A percentile compares a stretch with the other conserved stretches of the same genome.
These are phyloP conservation scores for Gryllus bimaculatus DNA, from an alignment of 1,140 invertebrate species.

Conservation along the genomic window DNA sequence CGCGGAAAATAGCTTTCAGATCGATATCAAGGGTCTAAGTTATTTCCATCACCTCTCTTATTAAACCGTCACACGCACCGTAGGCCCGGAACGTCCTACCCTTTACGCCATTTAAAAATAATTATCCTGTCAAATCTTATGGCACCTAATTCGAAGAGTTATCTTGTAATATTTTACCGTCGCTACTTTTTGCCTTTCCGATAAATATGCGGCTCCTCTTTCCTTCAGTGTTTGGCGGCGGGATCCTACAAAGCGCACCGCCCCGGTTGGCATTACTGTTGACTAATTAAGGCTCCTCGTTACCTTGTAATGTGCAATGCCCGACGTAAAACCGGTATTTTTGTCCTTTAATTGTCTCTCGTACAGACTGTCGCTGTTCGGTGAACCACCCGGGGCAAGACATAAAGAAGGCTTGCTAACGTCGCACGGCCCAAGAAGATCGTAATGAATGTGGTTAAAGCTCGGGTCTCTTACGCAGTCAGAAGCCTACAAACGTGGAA, in stretches of 20 bases:
- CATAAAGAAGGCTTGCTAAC: background rate
- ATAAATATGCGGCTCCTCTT: background rate
- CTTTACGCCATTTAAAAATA: slow-evolving; percentile 1
- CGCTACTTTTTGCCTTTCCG: background rate
- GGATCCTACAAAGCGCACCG: background rate
- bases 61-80: background rate
- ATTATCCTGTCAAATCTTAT: slow-evolving; percentile 5
- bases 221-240: background rate
- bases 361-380: background rate
- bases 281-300: background rate
- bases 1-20: background rate
- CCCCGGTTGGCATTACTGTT: background rate
- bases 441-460: background rate
- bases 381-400: background rate
- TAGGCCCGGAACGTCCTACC: background rate
- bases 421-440: background rate
- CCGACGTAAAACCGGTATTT: background rate
- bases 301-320: background rate
- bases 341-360: slow-evolving; percentile 4
- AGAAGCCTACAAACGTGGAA: background rate
- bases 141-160: slow-evolving; percentile 1
- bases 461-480: background rate
- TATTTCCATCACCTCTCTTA: background rate
- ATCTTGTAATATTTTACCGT: slow-evolving; percentile 1
- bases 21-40: background rate